Base-by-base conservation (phyloP, 2,888 invertebrate genomes). In the Tortrix viridana region DNA sequence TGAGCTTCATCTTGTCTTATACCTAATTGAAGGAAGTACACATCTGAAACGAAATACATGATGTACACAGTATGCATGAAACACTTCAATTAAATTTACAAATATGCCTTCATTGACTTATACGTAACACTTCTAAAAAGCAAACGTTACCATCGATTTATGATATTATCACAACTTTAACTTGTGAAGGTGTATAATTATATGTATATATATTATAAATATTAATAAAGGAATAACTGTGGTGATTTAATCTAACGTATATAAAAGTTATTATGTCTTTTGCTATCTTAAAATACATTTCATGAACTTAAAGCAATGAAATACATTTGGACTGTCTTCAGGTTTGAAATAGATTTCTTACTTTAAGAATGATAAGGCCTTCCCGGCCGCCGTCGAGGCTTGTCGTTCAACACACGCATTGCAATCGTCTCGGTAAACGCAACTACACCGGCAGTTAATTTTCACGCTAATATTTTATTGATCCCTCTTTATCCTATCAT, bases 331-430 rank as follows among this genome's bases (percentile, higher is more conserved):
- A 87, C 85, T 84, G 80, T 82, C 76, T 82, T 79, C 77, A 85
- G 87, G 82, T 85, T 88, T 88, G 89, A 89, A 89, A 89, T 89
- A 89, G 87, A 84, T 88, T 88, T 86, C 82, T 76, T 57, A 64
- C 59, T 60, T 64, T 67, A 69, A 65, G 66, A 69, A 71, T 66
- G 71, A 70, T 65, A 48, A 65, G 53, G 44, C 66, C 37, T 44
- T 47, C 16, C 41, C 44, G 9, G 20, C 38, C 37, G 32, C 26
- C 37, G 14, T 44, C 44, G 53, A 53, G 16, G 49, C 32, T 57
- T 58, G 58, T 26, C 58, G 12, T 53, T 58, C 60, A 57, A 53
- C 56, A 44, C 38, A 54, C 54, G 58, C 66, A 46, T 63, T 46
- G 55, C 63, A 52, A 57, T 60, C 68, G 65, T 44, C 6, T 37